Base-by-base conservation (phyloP, 1,140 invertebrate genomes). In the Streblospio benedicti region DNA sequence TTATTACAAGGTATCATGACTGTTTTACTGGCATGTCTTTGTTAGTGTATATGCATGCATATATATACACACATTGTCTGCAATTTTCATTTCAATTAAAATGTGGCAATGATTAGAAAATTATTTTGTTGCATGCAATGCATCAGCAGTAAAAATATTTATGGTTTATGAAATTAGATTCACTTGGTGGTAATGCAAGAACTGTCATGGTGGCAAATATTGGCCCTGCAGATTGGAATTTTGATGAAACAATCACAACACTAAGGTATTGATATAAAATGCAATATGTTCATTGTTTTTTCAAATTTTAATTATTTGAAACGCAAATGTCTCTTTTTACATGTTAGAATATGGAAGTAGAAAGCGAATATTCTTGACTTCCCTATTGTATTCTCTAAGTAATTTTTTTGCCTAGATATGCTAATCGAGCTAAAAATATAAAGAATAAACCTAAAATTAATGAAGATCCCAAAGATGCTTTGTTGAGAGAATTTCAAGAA, bases 181-280 rank as follows among this genome's bases (percentile, higher is more conserved):
- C 91, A 0, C 79, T 96, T 12, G 93, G 93, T 62, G 93, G 93
- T 9, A 97, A 97, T 81, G 91, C 92, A 43, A 93, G 92, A 76
- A 97, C 93, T 14, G 88, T 96, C 33, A 97, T 97, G 93, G 90
- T 97, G 30, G 93, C 93, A 18, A 95, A 93, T 76, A 89, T 97
- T 68, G 93, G 93, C 5, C 93, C 93, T n/a, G 91, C 93, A 4
- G 86, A 84, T 67, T 93, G 91, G 78, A 97, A 97, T 79, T 94
- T 90, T 77, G 94, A 97, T 70, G 93, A 97, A 81, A 93, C 91
- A 27, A 80, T 96, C 59, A 91, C 88, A 12, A 97, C 93, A 2
- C 79, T 97, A 56, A 81, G 90, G 57, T 91, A 88, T 54, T n/a
- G n/a, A n/a, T n/a, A n/a, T n/a, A n/a, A 44, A 27, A 30, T 30